Evolutionary conservation across 2,113 vertebrate genomes (phyloP).

Genomic region (Stigmatopora nigra): DNA sequence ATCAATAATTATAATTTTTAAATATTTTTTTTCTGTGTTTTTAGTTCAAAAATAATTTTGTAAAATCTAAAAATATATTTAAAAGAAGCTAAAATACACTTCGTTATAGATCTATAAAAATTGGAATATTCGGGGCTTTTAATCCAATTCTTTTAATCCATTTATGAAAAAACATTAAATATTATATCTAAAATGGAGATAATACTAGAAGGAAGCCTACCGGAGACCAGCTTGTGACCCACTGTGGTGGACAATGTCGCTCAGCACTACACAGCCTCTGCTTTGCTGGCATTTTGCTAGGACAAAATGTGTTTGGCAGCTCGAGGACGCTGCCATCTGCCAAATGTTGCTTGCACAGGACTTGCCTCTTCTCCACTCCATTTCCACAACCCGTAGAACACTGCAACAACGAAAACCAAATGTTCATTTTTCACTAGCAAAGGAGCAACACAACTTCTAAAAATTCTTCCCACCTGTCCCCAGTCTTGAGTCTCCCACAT

Average conservation of each 20-base stretch:
- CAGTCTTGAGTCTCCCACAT: constrained; percentile 81
- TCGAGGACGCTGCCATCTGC: constrained; percentile 87
- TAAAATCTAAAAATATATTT: no score
- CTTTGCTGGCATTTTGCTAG: constrained; percentile 53
- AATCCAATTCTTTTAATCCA: no score
- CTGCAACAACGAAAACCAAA: constrained; percentile 57
- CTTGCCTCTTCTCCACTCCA: constrained; percentile 74
- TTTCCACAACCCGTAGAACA: constrained; percentile 85
- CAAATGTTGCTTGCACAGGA: constrained; percentile 81
- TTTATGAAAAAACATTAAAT: no score
- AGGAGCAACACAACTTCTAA: not conserved
- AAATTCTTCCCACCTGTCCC: constrained; percentile 72
- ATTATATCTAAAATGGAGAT: no score
- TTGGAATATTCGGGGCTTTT: no score
- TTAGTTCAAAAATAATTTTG: no score
- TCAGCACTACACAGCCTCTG: constrained; percentile 71
- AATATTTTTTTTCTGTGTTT: no score
- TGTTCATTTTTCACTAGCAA: not conserved
- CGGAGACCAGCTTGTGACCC: constrained; percentile 86
- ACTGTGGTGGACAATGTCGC: constrained; percentile 78
- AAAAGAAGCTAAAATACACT: no score
- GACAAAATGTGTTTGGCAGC: constrained; percentile 83
- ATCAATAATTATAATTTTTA: no score
- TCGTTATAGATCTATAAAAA: no score
- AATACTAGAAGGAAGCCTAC: constrained; percentile 65